A percentile compares a stretch with the other conserved stretches of the same genome.
Conservation (phyloP, 2,888 invertebrate genomes). For the Leptinotarsa haldemani region DNA sequence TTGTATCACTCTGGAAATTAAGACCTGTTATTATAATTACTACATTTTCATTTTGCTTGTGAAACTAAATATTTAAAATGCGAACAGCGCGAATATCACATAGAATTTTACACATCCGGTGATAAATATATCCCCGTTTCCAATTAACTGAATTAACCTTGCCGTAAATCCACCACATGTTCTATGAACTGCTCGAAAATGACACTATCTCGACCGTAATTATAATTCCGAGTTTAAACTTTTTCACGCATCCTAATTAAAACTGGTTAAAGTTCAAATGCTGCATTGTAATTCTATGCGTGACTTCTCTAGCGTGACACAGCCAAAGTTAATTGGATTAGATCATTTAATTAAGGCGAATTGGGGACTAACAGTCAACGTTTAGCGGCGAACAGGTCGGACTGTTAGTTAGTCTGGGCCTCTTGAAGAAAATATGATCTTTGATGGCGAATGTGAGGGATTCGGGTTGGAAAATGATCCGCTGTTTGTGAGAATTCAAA, state of each 20-base stretch:
- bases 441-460: neutral
- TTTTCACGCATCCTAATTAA: slow-evolving; percentile 32
- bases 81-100: slow-evolving; percentile 27
- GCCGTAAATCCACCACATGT: slow-evolving; percentile 8
- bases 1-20: too few species aligned
- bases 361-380: slow-evolving; percentile 40
- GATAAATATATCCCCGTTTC: neutral
- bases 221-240: slow-evolving; percentile 16
- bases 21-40: too few species aligned
- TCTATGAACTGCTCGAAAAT: neutral
- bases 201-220: slow-evolving; percentile 14
- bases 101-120: slow-evolving; percentile 19
- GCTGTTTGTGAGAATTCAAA: neutral
- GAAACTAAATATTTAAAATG: neutral
- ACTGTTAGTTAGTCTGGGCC: neutral
- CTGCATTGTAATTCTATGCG: slow-evolving; percentile 39
- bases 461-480: neutral
- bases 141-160: neutral
- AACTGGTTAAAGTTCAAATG: slow-evolving; percentile 23
- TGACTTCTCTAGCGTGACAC: slow-evolving; percentile 48
- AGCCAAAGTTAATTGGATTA: slow-evolving; percentile 49
- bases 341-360: slow-evolving; percentile 52
- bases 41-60: too few species aligned
- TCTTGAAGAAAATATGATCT: slow-evolving; percentile 3
- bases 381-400: slow-evolving; percentile 20